Base-by-base conservation (phyloP, 2,113 vertebrate species). In the Caracal caracal region DNA sequence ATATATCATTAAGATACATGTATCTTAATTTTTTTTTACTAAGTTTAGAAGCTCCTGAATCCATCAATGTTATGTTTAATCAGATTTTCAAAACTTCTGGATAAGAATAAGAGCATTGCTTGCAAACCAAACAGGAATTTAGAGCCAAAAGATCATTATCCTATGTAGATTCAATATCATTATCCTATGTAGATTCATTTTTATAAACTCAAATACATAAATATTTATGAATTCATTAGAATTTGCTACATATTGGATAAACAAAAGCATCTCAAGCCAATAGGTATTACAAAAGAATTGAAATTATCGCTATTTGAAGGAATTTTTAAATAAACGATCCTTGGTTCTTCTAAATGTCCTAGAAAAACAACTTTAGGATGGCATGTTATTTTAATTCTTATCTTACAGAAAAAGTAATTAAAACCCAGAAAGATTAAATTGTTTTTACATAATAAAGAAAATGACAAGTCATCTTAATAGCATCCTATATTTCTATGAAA, bases 141-240 rank as follows among this genome's bases (percentile, higher is more conserved):
- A 91, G 28, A 68, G 20, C 61, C 61, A 86, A 90, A 96, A 75
- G 6, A 79, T 35, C 17, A 86, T 59, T 81, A 33, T 43, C 26
- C 75, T 93, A 9, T 43, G 7, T 43, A 43, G 84, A 89, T 40
- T 90, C 15, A 53, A 26, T 33, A 63, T 93, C 40, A 90, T 93
- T 94, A 79, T 1, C 7, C 12, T 83, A 20, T 22, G 4, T 61
- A n/a, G n/a, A 73, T 68, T 92, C 40, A 88, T 37, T 84, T 95
- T 90, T 82, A 93, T 70, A 91, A 94, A 30, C 19, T 59, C 68
- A 95, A 94, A 88, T 92, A 93, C 40, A 37, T 61, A 61, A 73
- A 61, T 49, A 85, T 68, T 85, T 88, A 76, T 79, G 94, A 92
- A 93, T 1, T 33, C 40, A 73, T 63, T 76, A 63, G 0, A 79